Percentiles rank a stretch among this genome's conserved stretches.
Conservation (phyloP, 2,113 vertebrate genomes). For the Strix aluco region DNA sequence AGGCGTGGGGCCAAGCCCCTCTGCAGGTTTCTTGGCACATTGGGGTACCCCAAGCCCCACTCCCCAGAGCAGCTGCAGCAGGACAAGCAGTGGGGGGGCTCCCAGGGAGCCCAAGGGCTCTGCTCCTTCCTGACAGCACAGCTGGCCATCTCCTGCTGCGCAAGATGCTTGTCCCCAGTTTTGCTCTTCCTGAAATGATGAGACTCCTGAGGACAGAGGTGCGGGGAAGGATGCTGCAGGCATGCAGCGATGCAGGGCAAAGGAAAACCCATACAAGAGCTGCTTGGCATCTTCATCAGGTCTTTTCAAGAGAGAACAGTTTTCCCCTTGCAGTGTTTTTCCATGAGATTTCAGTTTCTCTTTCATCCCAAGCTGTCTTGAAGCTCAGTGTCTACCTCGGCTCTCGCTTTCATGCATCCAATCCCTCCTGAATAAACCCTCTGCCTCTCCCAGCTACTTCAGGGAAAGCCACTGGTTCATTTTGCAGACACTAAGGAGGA, state of each 20-base stretch:
- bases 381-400: neutral
- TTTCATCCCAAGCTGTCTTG: neutral
- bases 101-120: neutral
- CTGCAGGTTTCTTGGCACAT: neutral
- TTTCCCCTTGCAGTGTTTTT: neutral
- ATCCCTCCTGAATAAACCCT: neutral
- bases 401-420: neutral
- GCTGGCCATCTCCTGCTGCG: neutral
- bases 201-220: neutral
- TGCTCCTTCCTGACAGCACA: neutral
- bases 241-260: accelerated
- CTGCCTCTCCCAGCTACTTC: neutral
- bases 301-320: neutral
- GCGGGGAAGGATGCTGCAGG: neutral
- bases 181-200: neutral
- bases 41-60: neutral
- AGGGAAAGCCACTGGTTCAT: neutral
- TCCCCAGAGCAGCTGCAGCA: accelerated
- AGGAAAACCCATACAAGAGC: neutral
- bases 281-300: neutral
- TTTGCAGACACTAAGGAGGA: neutral
- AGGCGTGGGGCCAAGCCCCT: neutral
- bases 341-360: neutral
- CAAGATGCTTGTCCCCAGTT: neutral
- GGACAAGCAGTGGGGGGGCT: accelerated